Evolutionary conservation across 2,888 invertebrate species (phyloP).

Genomic region (Drosophila mercatorum): DNA sequence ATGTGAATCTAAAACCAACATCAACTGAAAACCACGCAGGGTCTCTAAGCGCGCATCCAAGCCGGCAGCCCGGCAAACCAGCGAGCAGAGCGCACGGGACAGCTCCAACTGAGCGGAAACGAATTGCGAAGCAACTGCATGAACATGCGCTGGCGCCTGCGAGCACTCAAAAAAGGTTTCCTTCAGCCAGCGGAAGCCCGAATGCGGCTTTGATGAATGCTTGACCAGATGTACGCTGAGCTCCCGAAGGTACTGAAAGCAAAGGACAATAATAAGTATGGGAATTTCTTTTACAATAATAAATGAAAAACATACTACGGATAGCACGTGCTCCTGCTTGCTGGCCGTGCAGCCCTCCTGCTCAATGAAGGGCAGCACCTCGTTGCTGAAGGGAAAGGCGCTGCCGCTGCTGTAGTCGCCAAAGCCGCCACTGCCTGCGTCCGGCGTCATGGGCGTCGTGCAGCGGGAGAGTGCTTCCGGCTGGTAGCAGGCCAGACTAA

Average conservation of each 20-base stretch:
- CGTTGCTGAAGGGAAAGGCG: constrained; percentile 84
- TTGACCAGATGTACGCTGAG: constrained; percentile 93
- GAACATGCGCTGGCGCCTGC: constrained; percentile 89
- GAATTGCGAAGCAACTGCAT: constrained; percentile 92
- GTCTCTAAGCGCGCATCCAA: constrained; percentile 89
- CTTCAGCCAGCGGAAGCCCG: constrained; percentile 85
- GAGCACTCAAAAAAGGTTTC: constrained; percentile 85
- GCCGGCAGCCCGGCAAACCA: constrained; percentile 89
- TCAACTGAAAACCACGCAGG: constrained; percentile 91
- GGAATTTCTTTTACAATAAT: neutral
- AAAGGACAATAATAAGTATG: constrained; percentile 14
- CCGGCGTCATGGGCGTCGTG: constrained; percentile 93
- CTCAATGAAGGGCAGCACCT: constrained; percentile 91
- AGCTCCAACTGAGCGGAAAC: constrained; percentile 93
- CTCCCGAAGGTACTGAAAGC: constrained; percentile 90
- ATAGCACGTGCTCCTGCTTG: constrained; percentile 94
- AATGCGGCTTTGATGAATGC: constrained; percentile 85
- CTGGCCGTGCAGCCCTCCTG: constrained; percentile 94
- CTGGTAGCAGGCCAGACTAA: constrained; percentile 93
- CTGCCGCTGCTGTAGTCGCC: constrained; percentile 85
- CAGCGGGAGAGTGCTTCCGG: constrained; percentile 94
- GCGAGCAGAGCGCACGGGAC: constrained; percentile 90
- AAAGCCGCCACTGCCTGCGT: constrained; percentile 85
- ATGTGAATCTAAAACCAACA: constrained; percentile 86
- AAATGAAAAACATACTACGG: constrained; percentile 87